These are phyloP conservation scores for Tyrannus savana DNA, from an alignment of 2,113 vertebrate species.

Conservation along the genomic window DNA sequence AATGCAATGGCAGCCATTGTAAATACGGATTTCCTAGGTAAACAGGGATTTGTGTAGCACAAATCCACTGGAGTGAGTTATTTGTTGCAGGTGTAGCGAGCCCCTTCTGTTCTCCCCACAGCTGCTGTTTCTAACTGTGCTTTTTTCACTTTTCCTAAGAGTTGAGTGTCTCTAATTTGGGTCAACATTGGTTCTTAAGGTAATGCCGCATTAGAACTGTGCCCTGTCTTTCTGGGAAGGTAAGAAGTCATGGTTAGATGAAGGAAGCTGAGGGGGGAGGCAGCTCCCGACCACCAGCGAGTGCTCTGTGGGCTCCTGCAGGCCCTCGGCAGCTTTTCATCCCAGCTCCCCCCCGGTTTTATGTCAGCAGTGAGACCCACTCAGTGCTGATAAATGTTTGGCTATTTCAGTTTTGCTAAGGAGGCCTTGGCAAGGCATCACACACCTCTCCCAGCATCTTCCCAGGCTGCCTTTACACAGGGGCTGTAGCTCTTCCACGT, in stretches of 20 bases:
- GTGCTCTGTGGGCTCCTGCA: not conserved
- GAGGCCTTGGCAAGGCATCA: conserved; percentile 12
- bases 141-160: not conserved
- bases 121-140: not conserved
- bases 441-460: not conserved
- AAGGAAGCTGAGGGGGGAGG: not conserved
- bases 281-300: accelerated
- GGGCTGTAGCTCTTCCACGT: not conserved
- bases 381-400: not conserved
- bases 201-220: accelerated
- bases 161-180: not conserved
- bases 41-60: not conserved
- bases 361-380: not conserved
- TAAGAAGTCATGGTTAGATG: not conserved
- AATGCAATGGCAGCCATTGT: not conserved
- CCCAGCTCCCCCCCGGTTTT: not conserved
- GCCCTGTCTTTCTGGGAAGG: not conserved
- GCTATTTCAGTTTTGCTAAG: not conserved
- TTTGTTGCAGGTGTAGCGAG: not conserved
- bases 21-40: not conserved
- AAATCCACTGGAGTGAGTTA: not conserved
- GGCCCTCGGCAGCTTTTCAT: not conserved
- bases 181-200: not conserved
- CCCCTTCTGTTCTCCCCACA: not conserved
- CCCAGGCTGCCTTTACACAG: not conserved